phyloP scores from a whole-genome alignment of 2,113 vertebrate genomes.

The Mormyrus lacerda region DNA sequence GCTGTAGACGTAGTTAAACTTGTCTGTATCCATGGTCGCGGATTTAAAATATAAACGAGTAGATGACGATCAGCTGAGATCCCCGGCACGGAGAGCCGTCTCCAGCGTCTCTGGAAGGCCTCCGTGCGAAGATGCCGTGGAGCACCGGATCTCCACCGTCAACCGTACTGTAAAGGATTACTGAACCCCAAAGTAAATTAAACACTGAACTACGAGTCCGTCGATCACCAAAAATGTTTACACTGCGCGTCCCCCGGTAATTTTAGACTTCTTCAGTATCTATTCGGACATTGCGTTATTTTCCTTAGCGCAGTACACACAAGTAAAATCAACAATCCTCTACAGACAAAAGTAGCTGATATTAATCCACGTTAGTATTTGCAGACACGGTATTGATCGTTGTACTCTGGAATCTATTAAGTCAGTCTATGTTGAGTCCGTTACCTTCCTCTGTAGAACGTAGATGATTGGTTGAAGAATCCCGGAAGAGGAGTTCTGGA shows the following conservation, averaged over 20 bases:
- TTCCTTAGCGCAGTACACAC: constrained; percentile 26
- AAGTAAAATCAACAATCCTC: constrained; percentile 37
- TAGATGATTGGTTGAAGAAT: background rate
- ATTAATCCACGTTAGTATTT: fast-evolving
- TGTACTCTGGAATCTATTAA: constrained; percentile 14
- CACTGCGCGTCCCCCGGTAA: constrained; percentile 23
- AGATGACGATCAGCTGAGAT: constrained; percentile 26
- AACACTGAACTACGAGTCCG: background rate
- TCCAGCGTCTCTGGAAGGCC: background rate
- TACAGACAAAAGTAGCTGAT: constrained; percentile 40
- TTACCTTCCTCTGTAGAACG: background rate
- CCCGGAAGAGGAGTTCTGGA: background rate
- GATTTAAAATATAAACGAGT: constrained; percentile 12
- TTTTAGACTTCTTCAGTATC: constrained; percentile 30
- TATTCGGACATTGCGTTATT: constrained; percentile 42
- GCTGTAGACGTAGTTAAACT: constrained; percentile 88
- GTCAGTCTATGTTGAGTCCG: background rate
- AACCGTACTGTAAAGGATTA: background rate
- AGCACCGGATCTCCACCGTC: background rate
- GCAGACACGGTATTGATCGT: background rate
- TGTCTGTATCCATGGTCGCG: constrained; percentile 74
- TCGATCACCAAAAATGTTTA: background rate
- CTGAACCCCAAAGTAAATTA: background rate
- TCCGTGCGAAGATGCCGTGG: background rate
- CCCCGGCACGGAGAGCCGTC: constrained; percentile 2